A percentile compares a stretch with the other conserved stretches of the same genome.
Conservation (phyloP, 2,113 vertebrate species). For the Artemisiospiza belli region DNA sequence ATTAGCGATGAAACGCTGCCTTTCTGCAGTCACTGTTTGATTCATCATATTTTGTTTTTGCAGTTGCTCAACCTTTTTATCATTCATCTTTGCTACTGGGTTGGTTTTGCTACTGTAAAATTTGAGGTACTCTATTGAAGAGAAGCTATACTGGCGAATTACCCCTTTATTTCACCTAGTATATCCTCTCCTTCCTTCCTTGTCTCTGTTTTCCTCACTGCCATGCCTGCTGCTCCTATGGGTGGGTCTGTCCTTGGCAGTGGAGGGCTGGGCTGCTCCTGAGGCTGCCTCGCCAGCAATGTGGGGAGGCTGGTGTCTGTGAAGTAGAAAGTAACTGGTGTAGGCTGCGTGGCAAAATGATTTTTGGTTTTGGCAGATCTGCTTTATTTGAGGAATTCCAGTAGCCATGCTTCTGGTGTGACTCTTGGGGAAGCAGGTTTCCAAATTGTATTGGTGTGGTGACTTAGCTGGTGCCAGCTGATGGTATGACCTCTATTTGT, state of each 20-base stretch:
- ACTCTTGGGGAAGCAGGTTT: not conserved
- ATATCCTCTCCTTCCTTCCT: not conserved
- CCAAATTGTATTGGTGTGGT: not conserved
- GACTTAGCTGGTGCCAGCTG: not conserved
- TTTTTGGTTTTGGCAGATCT: not conserved
- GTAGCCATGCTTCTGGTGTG: rapidly evolving
- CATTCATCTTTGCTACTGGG: not conserved
- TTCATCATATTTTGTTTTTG: slow-evolving; percentile 14
- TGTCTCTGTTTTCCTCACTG: not conserved
- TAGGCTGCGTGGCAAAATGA: not conserved
- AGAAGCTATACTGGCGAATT: not conserved
- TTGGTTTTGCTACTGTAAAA: not conserved
- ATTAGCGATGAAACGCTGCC: not conserved
- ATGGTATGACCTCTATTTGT: not conserved
- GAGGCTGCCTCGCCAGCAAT: not conserved
- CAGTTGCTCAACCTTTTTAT: not conserved
- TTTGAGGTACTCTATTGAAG: not conserved
- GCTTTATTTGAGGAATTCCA: not conserved
- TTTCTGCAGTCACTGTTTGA: slow-evolving; percentile 12
- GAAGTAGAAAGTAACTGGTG: not conserved
- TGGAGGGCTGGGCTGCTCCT: not conserved
- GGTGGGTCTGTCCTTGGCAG: not conserved
- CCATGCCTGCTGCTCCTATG: not conserved
- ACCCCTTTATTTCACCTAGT: not conserved
- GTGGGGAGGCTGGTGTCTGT: not conserved